Conservation (phyloP, 1,140 invertebrate genomes). For the Rhyacophila brunnea region DNA sequence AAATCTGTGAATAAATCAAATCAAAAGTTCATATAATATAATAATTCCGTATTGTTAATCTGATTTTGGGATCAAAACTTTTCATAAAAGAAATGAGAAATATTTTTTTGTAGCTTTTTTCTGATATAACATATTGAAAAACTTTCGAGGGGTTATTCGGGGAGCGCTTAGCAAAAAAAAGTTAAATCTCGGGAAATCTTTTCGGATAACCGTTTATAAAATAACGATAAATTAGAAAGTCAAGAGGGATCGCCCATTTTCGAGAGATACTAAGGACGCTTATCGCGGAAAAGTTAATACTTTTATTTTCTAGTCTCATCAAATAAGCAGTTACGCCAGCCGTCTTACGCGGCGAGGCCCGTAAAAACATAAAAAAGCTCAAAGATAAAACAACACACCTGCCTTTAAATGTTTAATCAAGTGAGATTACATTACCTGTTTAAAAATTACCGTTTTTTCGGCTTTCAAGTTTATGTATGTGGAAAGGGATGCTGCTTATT, state of each 20-base stretch:
- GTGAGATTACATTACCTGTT: constrained; percentile 28
- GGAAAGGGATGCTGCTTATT: background rate
- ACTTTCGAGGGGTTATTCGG: too few relatives aligned
- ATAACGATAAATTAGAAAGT: constrained; percentile 1
- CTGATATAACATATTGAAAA: too few relatives aligned
- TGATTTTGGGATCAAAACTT: too few relatives aligned
- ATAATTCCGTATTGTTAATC: too few relatives aligned
- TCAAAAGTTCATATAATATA: too few relatives aligned
- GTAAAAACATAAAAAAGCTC: constrained; percentile 17
- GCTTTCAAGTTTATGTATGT: background rate
- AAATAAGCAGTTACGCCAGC: constrained; percentile 9
- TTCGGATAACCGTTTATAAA: background rate
- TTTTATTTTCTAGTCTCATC: constrained; percentile 5
- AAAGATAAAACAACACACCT: constrained; percentile 21
- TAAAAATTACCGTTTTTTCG: constrained; percentile 25
- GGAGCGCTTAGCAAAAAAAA: too few relatives aligned
- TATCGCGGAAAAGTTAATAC: constrained; percentile 1
- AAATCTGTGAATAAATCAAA: too few relatives aligned
- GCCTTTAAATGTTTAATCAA: constrained; percentile 32
- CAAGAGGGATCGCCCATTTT: background rate
- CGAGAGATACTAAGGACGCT: background rate
- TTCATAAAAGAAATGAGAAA: too few relatives aligned
- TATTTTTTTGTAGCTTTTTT: too few relatives aligned
- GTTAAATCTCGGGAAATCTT: too few relatives aligned
- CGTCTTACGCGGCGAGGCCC: background rate